These are phyloP conservation scores for Apostichopus parvimensis DNA, from an alignment of 35 echinoderm and acorn worm genomes.

Conservation along the genomic window DNA sequence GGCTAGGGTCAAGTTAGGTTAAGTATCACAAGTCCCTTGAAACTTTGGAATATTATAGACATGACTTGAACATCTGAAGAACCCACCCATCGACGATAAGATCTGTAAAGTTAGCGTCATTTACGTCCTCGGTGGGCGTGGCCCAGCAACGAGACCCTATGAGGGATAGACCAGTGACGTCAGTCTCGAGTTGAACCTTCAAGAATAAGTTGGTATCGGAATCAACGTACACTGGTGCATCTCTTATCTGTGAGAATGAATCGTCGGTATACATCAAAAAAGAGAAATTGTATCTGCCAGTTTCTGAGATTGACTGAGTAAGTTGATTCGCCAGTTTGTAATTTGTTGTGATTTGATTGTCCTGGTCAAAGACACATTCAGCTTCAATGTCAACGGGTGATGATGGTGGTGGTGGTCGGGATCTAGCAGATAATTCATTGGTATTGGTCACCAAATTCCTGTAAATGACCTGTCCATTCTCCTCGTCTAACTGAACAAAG, in stretches of 20 bases:
- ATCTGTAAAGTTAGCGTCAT: neutral
- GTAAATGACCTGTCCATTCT: conserved; percentile 15
- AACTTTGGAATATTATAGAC: neutral
- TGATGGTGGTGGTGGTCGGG: neutral
- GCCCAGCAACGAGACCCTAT: neutral
- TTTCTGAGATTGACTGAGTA: neutral
- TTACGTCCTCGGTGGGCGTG: neutral
- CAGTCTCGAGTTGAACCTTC: conserved; percentile 8
- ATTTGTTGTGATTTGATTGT: neutral
- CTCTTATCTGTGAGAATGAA: neutral
- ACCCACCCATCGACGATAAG: conserved; percentile 10
- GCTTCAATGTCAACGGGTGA: neutral
- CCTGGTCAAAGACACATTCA: neutral
- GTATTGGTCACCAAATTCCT: conserved; percentile 4
- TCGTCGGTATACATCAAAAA: conserved; percentile 4
- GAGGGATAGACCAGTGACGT: neutral
- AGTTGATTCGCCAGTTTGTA: neutral
- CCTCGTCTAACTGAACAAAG: neutral
- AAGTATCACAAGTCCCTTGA: too few relatives aligned
- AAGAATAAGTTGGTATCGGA: neutral
- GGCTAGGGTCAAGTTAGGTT: too few relatives aligned
- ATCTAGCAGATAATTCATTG: neutral
- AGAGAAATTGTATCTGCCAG: neutral
- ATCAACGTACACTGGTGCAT: neutral
- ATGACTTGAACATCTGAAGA: neutral